phyloP scores from a whole-genome alignment of 2,113 vertebrate species.

The Laterallus jamaicensis region DNA sequence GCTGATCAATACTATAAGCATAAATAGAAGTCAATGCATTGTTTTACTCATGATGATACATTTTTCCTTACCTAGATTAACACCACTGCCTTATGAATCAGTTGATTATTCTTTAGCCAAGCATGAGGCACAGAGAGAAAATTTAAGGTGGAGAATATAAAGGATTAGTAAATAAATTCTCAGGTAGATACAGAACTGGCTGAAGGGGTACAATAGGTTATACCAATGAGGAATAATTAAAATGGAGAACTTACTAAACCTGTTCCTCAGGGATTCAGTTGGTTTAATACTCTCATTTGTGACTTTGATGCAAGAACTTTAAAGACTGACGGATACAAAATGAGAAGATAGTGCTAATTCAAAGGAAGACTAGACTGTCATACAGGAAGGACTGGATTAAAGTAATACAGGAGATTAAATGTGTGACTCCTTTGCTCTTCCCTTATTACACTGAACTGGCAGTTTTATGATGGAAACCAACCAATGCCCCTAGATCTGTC shows the following conservation, averaged over 20 bases:
- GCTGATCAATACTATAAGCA: background rate
- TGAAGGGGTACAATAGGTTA: background rate
- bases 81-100: background rate
- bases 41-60: background rate
- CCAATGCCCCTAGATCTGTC: background rate
- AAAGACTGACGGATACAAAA: constrained; percentile 30
- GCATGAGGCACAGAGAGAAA: background rate
- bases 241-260: constrained; percentile 5
- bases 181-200: background rate
- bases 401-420: background rate
- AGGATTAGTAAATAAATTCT: background rate
- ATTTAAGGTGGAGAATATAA: background rate
- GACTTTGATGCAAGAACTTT: constrained; percentile 41
- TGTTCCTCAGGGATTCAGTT: constrained; percentile 16
- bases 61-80: background rate
- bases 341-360: constrained; percentile 27
- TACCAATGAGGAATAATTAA: background rate
- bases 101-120: background rate
- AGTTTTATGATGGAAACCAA: background rate
- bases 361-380: background rate
- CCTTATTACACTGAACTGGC: background rate
- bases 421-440: background rate
- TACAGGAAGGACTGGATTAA: constrained; percentile 44
- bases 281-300: constrained; percentile 29
- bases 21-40: background rate